Evolutionary conservation across 2,888 invertebrate genomes (phyloP).

Genomic region (Patella depressa): DNA sequence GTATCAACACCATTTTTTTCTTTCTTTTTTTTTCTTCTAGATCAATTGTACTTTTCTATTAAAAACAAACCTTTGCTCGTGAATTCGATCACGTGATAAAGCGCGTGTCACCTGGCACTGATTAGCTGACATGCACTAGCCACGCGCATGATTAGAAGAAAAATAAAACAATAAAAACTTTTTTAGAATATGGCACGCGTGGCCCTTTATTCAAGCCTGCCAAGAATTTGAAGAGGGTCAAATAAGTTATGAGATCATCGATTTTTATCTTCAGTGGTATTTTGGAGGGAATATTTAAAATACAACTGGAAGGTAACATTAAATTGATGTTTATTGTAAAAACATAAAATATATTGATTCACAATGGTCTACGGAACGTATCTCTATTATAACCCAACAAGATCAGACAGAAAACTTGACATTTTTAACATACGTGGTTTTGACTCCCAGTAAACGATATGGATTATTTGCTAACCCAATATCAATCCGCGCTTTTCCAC

Average conservation of each 20-base stretch:
- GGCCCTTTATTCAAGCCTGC: not conserved
- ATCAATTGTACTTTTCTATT: not conserved
- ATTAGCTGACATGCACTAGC: not conserved
- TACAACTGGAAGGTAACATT: too few species aligned
- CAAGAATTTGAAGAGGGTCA: not conserved
- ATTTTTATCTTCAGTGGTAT: not conserved
- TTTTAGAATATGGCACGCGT: not conserved
- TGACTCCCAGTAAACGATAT: too few species aligned
- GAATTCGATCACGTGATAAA: not conserved
- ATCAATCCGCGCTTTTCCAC: too few species aligned
- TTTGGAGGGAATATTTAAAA: too few species aligned
- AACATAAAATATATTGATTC: too few species aligned
- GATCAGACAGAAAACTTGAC: too few species aligned
- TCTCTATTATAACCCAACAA: too few species aligned
- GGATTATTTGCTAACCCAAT: too few species aligned
- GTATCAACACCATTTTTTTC: not conserved
- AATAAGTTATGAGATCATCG: not conserved
- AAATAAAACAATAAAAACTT: not conserved
- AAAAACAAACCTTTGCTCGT: not conserved
- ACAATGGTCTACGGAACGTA: too few species aligned
- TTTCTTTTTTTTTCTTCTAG: too few species aligned
- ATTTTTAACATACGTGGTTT: too few species aligned
- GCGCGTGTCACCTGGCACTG: constrained; percentile 7
- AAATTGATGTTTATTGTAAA: too few species aligned
- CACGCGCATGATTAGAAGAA: constrained; percentile 2